Base-by-base conservation (phyloP, 1,140 invertebrate genomes). In the Proctacanthus coquilletti region DNA sequence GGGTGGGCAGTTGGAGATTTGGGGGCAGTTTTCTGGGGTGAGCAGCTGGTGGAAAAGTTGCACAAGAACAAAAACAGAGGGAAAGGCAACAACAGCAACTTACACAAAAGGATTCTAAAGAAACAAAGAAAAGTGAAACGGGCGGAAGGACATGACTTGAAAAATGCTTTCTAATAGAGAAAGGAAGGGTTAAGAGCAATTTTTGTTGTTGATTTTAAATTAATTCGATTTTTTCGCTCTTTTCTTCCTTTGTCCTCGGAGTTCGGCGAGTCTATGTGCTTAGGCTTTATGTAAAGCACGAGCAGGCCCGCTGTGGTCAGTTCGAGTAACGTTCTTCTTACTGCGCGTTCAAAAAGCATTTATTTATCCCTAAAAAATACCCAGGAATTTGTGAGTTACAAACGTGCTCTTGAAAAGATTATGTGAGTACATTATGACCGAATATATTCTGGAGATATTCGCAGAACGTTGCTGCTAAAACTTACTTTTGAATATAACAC, bases 141-240 rank as follows among this genome's bases (percentile, higher is more conserved):
- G 13, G 23, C 23, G 23, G 23, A 27, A 27, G 23, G 23, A 27
- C 23, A 27, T 27, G 23, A 27, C 23, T 27, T 27, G 23, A 27
- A 13, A 27, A 27, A 27, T 27, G 23, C 23, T 13, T 27, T 27
- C 23, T 27, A 27, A 27, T 27, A 13, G 23, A 9, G 13, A 13
- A 8, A 8, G 13, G 23, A 27, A 27, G 23, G 23, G 23, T 27
- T 27, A 13, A 27, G 13, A 27, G 23, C 23, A 27, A 27, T 27
- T 27, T 27, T n/a, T n/a, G n/a, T 27, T 27, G 23, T 27, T 27
- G 23, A 27, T 27, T 27, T 27, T 27, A 27, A 27, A 27, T 27
- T 27, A 27, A 27, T 27, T 27, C 23, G 23, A 27, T 27, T 27
- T 13, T 27, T 27, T 27, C 8, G 8, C 13, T 13, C 13, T 27